These are phyloP conservation scores for Steatornis caripensis DNA, from an alignment of 2,113 vertebrate genomes.

Conservation along the genomic window DNA sequence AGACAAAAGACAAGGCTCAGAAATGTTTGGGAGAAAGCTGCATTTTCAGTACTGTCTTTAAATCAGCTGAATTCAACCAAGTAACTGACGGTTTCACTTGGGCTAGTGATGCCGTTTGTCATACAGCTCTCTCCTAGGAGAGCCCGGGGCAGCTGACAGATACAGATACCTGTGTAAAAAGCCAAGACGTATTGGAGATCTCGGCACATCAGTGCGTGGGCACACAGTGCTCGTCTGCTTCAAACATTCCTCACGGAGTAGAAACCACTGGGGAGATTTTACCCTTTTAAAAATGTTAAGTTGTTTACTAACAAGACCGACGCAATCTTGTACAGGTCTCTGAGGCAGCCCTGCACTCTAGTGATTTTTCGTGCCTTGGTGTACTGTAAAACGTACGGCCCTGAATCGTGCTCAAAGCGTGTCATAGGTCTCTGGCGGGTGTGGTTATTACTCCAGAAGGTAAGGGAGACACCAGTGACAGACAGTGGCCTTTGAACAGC, in stretches of 20 bases:
- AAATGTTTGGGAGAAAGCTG: neutral
- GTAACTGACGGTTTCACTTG: fast-evolving
- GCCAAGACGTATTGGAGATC: fast-evolving
- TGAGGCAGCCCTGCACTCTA: fast-evolving
- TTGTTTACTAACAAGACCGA: neutral
- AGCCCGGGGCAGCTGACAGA: fast-evolving
- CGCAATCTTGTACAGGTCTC: neutral
- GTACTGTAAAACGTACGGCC: fast-evolving
- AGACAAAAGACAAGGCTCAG: neutral
- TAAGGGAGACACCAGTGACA: no score
- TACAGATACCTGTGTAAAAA: no score
- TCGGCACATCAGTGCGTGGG: fast-evolving
- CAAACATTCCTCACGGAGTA: fast-evolving
- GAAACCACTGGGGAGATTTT: neutral
- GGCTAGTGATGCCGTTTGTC: neutral
- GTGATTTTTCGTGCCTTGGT: neutral
- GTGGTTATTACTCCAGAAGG: neutral
- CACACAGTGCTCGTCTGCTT: neutral
- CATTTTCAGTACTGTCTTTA: neutral
- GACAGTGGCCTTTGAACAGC: no score
- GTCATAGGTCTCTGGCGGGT: neutral
- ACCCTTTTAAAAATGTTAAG: neutral
- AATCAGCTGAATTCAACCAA: neutral
- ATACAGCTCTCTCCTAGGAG: fast-evolving
- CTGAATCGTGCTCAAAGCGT: fast-evolving